Base-by-base conservation (phyloP, 2,113 vertebrate species). In the Petroica traversi region DNA sequence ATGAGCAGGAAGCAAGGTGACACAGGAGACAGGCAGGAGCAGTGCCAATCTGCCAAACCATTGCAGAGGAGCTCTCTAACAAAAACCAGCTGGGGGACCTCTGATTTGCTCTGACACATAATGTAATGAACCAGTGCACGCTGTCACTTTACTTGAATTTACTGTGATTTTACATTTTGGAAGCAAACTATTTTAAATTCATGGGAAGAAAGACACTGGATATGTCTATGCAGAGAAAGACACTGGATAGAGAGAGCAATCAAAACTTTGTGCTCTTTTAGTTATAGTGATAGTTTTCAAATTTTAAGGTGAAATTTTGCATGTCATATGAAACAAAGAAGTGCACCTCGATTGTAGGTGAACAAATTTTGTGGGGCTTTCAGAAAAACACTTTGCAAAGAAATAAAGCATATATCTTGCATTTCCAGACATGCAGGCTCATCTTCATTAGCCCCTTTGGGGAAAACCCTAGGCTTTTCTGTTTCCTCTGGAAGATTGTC, bases 81-180 rank as follows among this genome's bases (percentile, higher is more conserved):
- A 90, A 72, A 95, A 96, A 92, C 46, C 67, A 93, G 41, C 78
- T 80, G 75, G 28, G 23, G 14, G 24, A 84, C 51, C 88, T 78
- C 68, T 90, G 96, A 96, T 97, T 92, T 92, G 84, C 40, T 92
- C 90, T 96, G 94, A 95, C 93, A 96, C 19, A 4, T 55, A 74
- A 96, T 71, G 88, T 96, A 95, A 96, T 90, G 94, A 96, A 96
- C 67, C 90, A 31, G 55, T 11, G 82, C 93, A 86, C 11, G 68
- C 96, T 97, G 95, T 86, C 92, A 86, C 85, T 93, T 94, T 41
- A 49, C 92, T 71, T 77, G 85, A 93, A 90, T 88, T 85, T 89
- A 45, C 36, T 16, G 63, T 48, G 93, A 71, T 96, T 95, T 97
- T 90, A 93, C 46, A 28, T 94, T 97, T 95, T 97, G 88, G 76